A percentile compares a stretch with the other conserved stretches of the same genome.
Evolutionary conservation across 1,140 invertebrate species (phyloP).

Genomic region (Episyrphus balteatus): DNA sequence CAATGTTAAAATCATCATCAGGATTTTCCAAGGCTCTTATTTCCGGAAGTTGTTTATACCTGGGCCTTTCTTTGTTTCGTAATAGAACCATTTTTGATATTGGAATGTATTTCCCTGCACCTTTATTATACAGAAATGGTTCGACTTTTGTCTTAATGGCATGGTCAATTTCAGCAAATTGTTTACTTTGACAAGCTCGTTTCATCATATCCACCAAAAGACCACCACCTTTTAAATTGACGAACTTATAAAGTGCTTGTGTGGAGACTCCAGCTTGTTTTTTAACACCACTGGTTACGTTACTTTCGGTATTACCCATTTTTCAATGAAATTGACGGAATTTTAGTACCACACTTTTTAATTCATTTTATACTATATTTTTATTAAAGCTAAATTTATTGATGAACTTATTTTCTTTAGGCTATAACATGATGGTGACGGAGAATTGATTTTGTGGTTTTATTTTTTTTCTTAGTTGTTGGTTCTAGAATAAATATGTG

Average conservation of each 20-base stretch:
- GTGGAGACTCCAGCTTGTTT: constrained; percentile 77
- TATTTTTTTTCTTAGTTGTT: too few species aligned
- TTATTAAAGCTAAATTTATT: too few species aligned
- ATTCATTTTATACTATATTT: too few species aligned
- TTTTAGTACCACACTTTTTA: not conserved
- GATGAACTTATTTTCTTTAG: too few species aligned
- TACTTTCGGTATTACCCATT: constrained; percentile 89
- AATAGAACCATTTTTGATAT: constrained; percentile 76
- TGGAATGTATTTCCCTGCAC: constrained; percentile 77
- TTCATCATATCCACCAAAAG: constrained; percentile 90
- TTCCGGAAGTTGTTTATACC: constrained; percentile 66
- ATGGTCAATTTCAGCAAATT: constrained; percentile 79
- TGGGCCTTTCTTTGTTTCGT: constrained; percentile 73
- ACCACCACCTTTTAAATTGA: constrained; percentile 84
- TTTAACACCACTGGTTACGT: constrained; percentile 83
- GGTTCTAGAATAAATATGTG: too few species aligned
- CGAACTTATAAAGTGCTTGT: constrained; percentile 70
- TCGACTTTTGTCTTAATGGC: constrained; percentile 80
- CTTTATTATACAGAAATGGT: constrained; percentile 88
- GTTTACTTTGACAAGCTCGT: constrained; percentile 74
- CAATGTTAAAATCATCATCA: constrained; percentile 67
- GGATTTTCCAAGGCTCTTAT: constrained; percentile 68
- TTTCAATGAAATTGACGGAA: not conserved
- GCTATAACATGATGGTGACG: too few species aligned
- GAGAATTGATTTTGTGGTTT: too few species aligned